Base-by-base conservation (phyloP, 2,888 invertebrate species). In the Linnaemya vulpina region DNA sequence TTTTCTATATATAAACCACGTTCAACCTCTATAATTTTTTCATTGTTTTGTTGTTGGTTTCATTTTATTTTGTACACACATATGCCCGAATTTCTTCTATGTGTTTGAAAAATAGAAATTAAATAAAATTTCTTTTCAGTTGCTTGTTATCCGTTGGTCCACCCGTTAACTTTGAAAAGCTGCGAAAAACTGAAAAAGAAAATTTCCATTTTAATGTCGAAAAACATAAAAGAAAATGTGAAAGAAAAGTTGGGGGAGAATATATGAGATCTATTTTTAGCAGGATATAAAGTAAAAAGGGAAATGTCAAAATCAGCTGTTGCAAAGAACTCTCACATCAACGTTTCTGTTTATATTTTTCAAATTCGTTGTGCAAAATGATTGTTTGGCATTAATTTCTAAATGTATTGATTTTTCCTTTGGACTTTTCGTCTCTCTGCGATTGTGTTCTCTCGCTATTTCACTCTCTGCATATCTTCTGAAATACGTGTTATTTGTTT, bases 1-100 rank as follows among this genome's bases (percentile, higher is more conserved):
- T 90, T 90, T 90, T 91, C 90, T 91, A 91, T 91, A 91, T 91
- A 90, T 90, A 90, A 87, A 87, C 83, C 87, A 83, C 80, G 86
- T 80, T 80, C 82, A 86, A 84, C 82, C 82, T 75, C 76, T 86
- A 82, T 84, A 71, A 77, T 74, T 38, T 74, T 40, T 80, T 70
- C 78, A 74, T 38, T 76, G 22, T 62, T 53, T 76, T 79, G 71
- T 76, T 76, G 71, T 77, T 71, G 77, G 22, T 55, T 46, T 62
- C 20, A 60, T 30, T 17, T n/a, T 55, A 63, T 75, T 65, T 73
- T 67, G 46, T 46, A 74, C 30, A 74, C 89, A 89, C 89, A 89
- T 88, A 88, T 87, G 87, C 65, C 79, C 79, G 79, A 80, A 80
- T 73, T 67, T 89, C 43, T 70, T 62, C 20, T 68, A 67, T 55